A percentile compares a stretch with the other conserved stretches of the same genome.
These are phyloP conservation scores for Hipposideros armiger DNA, from an alignment of 2,113 vertebrate species.

Conservation along the genomic window DNA sequence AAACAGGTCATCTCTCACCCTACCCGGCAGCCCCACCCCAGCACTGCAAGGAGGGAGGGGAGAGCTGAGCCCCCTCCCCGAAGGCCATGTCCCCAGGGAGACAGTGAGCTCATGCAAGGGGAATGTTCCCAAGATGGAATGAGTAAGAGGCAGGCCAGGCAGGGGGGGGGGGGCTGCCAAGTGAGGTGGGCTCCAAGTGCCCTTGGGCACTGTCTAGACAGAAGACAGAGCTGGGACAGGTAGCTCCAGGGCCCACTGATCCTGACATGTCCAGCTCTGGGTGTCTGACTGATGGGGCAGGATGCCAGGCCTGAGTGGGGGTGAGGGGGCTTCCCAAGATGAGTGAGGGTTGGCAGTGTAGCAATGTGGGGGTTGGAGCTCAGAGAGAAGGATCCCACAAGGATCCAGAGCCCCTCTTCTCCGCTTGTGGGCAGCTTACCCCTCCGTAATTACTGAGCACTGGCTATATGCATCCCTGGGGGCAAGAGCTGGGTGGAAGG, in stretches of 20 bases:
- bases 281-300: constrained; percentile 22
- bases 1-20: neutral
- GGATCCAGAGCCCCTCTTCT: neutral
- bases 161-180: constrained; percentile 68
- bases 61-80: constrained; percentile 77
- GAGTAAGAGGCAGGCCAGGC: constrained; percentile 81
- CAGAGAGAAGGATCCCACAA: neutral
- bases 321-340: neutral
- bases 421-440: neutral
- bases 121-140: constrained; percentile 84
- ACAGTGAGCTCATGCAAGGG: constrained; percentile 82
- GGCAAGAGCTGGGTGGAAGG: neutral
- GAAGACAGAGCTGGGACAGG: constrained; percentile 70
- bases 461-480: neutral
- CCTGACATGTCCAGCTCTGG: neutral
- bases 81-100: constrained; percentile 78
- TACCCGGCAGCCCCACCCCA: neutral
- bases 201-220: constrained; percentile 77
- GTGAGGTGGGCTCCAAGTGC: constrained; percentile 63
- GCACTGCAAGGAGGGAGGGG: neutral
- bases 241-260: neutral
- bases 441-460: neutral
- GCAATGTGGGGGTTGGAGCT: neutral
- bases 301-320: constrained; percentile 15
- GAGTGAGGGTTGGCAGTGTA: neutral